phyloP scores from a whole-genome alignment of 2,797 vertebrate species.

The Spondyliosoma cantharus region DNA sequence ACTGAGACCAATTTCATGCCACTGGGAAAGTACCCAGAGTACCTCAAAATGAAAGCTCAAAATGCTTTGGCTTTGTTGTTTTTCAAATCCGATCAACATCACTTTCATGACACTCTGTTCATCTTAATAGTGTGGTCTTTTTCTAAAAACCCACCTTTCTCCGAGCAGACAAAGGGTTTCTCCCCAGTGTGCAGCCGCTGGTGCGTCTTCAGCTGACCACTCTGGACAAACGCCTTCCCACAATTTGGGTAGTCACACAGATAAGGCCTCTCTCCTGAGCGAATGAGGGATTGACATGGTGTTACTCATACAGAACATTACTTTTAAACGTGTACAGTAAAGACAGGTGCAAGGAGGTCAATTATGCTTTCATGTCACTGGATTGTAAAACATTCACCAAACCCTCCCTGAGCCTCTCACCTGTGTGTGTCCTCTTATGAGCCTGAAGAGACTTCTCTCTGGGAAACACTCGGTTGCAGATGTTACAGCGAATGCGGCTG shows the following conservation, averaged over 20 bases:
- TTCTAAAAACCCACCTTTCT: conserved; percentile 87
- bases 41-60: background rate
- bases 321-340: background rate
- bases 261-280: conserved; percentile 95
- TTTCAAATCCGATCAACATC: background rate
- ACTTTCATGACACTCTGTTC: background rate
- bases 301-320: background rate
- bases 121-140: background rate
- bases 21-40: conserved; percentile 58
- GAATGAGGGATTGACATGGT: background rate
- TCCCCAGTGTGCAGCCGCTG: conserved; percentile 98
- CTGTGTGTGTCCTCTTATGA: conserved; percentile 98
- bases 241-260: conserved; percentile 98
- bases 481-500: conserved; percentile 96
- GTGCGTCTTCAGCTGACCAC: conserved; percentile 99
- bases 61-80: background rate
- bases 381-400: background rate
- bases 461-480: conserved; percentile 97
- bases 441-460: conserved; percentile 97
- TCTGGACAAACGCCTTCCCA: conserved; percentile 98
- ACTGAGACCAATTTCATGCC: background rate
- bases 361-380: background rate
- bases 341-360: background rate
- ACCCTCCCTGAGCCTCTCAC: conserved; percentile 71
- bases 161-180: conserved; percentile 98